Percentiles rank a stretch among this genome's conserved stretches.
phyloP scores from a whole-genome alignment of 2,888 invertebrate species.

The Ceriagrion tenellum region DNA sequence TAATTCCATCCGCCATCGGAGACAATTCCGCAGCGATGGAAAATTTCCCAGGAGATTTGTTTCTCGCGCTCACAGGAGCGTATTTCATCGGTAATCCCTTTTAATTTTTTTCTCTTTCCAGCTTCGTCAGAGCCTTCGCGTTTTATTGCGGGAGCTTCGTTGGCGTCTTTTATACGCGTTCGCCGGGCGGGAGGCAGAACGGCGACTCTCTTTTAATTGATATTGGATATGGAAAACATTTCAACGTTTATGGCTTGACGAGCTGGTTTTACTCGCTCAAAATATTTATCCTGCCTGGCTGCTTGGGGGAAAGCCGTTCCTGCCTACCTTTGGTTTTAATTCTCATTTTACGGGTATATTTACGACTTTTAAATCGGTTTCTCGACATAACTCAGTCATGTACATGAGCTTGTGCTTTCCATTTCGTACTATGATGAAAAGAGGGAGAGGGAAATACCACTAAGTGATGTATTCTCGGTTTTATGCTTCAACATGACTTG shows the following conservation, averaged over 20 bases:
- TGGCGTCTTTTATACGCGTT: neutral
- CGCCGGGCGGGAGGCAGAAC: neutral
- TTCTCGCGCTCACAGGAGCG: neutral
- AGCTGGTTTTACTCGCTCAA: conserved; percentile 16
- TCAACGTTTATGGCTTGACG: conserved; percentile 15
- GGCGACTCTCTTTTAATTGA: neutral
- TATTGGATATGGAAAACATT: conserved; percentile 23
- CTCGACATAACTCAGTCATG: neutral
- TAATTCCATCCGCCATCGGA: neutral
- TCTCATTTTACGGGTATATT: conserved; percentile 20
- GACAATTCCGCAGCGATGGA: neutral
- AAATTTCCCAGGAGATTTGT: neutral
- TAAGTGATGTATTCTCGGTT: neutral
- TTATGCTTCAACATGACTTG: neutral
- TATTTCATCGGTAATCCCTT: conserved; percentile 28
- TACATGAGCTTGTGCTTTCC: neutral
- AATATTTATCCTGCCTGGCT: neutral
- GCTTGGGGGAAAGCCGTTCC: neutral
- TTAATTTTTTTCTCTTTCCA: neutral
- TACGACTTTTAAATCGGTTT: neutral
- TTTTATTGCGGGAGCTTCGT: neutral
- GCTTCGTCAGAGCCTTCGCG: neutral
- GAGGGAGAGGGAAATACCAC: neutral
- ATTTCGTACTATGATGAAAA: neutral
- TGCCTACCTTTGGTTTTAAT: neutral